Evolutionary conservation across 2,113 vertebrate genomes (phyloP).

Genomic region (Embiotoca jacksoni): DNA sequence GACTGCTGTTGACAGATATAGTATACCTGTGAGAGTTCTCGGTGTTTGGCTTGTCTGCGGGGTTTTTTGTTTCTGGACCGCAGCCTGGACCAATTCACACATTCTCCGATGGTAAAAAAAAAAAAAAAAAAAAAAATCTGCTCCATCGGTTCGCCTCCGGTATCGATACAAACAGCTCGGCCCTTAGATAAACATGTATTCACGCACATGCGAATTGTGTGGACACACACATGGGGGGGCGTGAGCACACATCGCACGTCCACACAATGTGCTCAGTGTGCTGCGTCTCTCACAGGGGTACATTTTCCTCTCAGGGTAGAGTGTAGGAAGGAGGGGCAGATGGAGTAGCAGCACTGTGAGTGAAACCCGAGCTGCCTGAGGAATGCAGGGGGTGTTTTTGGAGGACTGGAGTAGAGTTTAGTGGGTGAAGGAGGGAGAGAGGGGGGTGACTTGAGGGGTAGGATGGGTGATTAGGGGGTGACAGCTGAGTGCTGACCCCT

Average conservation of each 20-base stretch:
- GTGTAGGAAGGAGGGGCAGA: constrained; percentile 75
- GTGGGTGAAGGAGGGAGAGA: constrained; percentile 55
- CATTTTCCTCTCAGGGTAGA: constrained; percentile 74
- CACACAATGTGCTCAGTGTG: constrained; percentile 74
- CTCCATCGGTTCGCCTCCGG: constrained; percentile 7
- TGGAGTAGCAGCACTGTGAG: constrained; percentile 81
- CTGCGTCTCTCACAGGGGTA: constrained; percentile 69
- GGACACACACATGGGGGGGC: constrained; percentile 37
- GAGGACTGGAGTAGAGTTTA: constrained; percentile 76
- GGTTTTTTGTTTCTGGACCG: constrained; percentile 62
- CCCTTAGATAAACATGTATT: constrained; percentile 68
- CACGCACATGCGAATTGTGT: constrained; percentile 40
- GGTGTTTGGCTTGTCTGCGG: constrained; percentile 75
- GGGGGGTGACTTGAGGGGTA: constrained; percentile 73
- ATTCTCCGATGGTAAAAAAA: constrained; percentile 25
- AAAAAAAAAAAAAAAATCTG: not conserved
- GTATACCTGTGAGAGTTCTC: constrained; percentile 83
- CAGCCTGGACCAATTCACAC: constrained; percentile 61
- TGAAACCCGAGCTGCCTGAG: constrained; percentile 83
- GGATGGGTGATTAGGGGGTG: constrained; percentile 87
- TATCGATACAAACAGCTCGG: constrained; percentile 51
- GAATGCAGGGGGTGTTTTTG: constrained; percentile 80
- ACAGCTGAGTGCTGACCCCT: constrained; percentile 89
- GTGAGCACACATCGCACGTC: constrained; percentile 46
- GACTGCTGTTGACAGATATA: constrained; percentile 81